Percentiles rank a stretch among this genome's conserved stretches.
phyloP scores from a whole-genome alignment of 2,113 vertebrate species.

The Trematocara variabile region DNA sequence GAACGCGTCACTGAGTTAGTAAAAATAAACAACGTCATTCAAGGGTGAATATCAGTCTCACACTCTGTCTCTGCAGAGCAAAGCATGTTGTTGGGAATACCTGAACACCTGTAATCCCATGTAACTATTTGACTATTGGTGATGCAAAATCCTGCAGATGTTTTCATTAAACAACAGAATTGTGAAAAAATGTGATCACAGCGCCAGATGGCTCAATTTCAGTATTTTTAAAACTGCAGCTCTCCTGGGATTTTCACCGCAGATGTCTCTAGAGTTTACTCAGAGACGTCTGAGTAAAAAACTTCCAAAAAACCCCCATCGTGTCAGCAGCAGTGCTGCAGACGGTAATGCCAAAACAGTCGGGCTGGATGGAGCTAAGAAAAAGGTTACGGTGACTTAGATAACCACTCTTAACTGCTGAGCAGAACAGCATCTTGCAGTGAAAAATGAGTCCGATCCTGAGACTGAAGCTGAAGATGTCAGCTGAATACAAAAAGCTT shows the following conservation, averaged over 20 bases:
- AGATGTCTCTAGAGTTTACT: background rate
- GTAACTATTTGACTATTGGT: background rate
- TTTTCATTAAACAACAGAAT: background rate
- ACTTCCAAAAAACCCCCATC: fast-evolving
- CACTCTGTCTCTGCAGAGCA: background rate
- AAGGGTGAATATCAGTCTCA: background rate
- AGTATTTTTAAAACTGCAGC: background rate
- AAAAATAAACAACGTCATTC: background rate
- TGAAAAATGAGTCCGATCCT: background rate
- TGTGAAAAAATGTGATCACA: background rate
- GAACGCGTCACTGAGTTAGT: background rate
- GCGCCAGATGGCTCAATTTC: background rate
- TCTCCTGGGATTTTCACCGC: background rate
- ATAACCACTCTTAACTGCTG: background rate
- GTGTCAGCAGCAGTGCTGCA: background rate
- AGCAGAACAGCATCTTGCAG: background rate
- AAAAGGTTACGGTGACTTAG: background rate
- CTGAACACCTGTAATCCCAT: background rate
- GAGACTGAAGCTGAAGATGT: background rate
- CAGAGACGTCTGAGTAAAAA: background rate
- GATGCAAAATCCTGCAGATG: background rate
- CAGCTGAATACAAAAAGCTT: background rate
- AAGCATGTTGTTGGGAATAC: background rate
- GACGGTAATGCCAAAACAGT: background rate
- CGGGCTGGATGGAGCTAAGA: background rate